A percentile compares a stretch with the other conserved stretches of the same genome.
Evolutionary conservation across 2,797 vertebrate genomes (phyloP).

Genomic region (Cyclura pinguis): DNA sequence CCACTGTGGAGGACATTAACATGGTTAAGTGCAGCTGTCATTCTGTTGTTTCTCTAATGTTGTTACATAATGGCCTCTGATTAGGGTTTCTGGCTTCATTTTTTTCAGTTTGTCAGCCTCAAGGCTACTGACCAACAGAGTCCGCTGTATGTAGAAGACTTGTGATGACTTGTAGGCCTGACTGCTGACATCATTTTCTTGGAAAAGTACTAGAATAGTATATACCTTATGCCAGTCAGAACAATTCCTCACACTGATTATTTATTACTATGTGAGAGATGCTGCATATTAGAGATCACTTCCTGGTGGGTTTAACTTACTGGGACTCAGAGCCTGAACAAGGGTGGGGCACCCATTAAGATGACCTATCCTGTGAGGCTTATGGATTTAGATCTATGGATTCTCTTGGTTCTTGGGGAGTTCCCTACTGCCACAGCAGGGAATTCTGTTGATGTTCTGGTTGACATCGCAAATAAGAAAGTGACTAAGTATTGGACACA

Average conservation of each 20-base stretch:
- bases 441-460: too few relatives aligned
- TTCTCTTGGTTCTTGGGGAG: too few relatives aligned
- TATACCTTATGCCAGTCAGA: not conserved
- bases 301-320: too few relatives aligned
- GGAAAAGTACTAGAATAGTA: slow-evolving; percentile 6
- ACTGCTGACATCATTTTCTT: not conserved
- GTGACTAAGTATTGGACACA: too few relatives aligned
- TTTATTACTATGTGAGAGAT: not conserved
- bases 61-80: not conserved
- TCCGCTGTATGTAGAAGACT: not conserved
- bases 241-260: not conserved
- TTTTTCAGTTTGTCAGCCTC: not conserved
- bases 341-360: too few relatives aligned
- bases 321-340: too few relatives aligned
- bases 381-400: too few relatives aligned
- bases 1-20: not conserved
- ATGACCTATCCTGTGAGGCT: too few relatives aligned
- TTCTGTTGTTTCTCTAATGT: not conserved
- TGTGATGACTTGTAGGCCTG: slow-evolving; percentile 21
- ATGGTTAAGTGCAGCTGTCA: not conserved
- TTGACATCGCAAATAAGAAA: too few relatives aligned
- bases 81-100: not conserved
- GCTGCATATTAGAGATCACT: not conserved
- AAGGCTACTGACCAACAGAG: slow-evolving; percentile 1
- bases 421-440: too few relatives aligned